Evolutionary conservation across 2,113 vertebrate species (phyloP).

Genomic region (Nesogale talazaci): DNA sequence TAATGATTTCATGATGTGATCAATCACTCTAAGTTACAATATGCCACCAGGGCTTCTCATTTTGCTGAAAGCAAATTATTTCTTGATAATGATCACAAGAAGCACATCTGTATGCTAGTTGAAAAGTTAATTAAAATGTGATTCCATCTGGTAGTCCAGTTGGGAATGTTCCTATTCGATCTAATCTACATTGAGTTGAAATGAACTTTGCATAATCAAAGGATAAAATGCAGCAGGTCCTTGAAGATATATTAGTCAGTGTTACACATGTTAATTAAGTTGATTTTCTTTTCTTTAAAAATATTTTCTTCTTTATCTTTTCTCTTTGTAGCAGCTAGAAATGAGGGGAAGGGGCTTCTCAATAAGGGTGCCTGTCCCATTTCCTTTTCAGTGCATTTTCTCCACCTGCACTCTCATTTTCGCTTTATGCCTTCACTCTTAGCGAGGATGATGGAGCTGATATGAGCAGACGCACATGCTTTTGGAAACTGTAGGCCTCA

Average conservation of each 20-base stretch:
- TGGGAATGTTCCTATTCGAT: slow-evolving; percentile 82
- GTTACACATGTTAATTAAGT: slow-evolving; percentile 47
- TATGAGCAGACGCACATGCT: not conserved
- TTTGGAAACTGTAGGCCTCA: not conserved
- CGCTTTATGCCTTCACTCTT: not conserved
- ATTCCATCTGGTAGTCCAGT: slow-evolving; percentile 82
- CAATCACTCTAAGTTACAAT: slow-evolving; percentile 59
- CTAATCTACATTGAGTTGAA: slow-evolving; percentile 79
- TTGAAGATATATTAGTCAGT: slow-evolving; percentile 55
- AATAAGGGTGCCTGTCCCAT: not conserved
- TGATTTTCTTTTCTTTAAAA: not conserved
- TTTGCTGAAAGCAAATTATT: slow-evolving; percentile 68
- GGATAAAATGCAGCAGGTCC: slow-evolving; percentile 63
- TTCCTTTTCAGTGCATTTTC: not conserved
- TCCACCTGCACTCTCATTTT: not conserved
- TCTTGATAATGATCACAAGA: slow-evolving; percentile 73
- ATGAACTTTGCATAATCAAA: slow-evolving; percentile 83
- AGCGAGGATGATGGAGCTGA: not conserved
- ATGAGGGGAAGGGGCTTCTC: not conserved
- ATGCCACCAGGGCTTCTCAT: slow-evolving; percentile 46
- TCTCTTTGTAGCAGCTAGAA: slow-evolving; percentile 9
- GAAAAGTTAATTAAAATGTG: slow-evolving; percentile 82
- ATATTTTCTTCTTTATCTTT: not conserved
- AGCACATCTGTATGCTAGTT: slow-evolving; percentile 77
- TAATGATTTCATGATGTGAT: slow-evolving; percentile 64